Evolutionary conservation across 2,797 vertebrate species (phyloP).

Genomic region (Aeoliscus strigatus): DNA sequence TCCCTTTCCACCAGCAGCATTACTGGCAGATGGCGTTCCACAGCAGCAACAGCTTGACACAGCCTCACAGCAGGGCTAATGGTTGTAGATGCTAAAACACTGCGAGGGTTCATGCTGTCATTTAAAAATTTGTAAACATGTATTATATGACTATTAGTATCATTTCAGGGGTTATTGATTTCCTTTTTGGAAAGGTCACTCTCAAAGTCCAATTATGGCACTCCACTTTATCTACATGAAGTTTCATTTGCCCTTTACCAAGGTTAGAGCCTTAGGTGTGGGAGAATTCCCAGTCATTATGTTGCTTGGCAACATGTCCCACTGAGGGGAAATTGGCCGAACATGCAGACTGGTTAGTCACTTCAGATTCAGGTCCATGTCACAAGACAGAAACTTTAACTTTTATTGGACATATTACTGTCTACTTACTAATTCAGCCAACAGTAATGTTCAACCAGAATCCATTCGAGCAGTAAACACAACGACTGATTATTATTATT

Average conservation of each 20-base stretch:
- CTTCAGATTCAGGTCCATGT: constrained; percentile 5
- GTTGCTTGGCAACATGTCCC: too few relatives aligned
- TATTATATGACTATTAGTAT: too few relatives aligned
- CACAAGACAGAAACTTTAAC: neutral
- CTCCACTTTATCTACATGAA: constrained; percentile 14
- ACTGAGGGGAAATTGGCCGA: constrained; percentile 25
- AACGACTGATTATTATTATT: neutral
- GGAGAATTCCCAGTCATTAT: constrained; percentile 47
- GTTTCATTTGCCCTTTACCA: constrained; percentile 34
- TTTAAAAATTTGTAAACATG: constrained; percentile 36
- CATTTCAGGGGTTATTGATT: constrained; percentile 37
- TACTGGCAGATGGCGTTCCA: constrained; percentile 62
- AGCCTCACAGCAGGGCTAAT: constrained; percentile 55
- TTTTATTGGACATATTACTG: neutral
- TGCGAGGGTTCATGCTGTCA: constrained; percentile 34
- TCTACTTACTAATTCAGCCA: neutral
- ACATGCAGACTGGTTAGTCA: constrained; percentile 31
- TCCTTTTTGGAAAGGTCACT: constrained; percentile 29
- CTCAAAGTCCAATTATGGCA: constrained; percentile 25
- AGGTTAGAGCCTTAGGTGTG: constrained; percentile 44
- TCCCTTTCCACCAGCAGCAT: constrained; percentile 37
- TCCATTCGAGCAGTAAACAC: neutral
- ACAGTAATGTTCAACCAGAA: too few relatives aligned
- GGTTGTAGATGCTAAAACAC: constrained; percentile 34
- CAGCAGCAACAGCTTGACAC: constrained; percentile 63